These are phyloP conservation scores for Prunella fulvescens DNA, from an alignment of 2,113 vertebrate genomes.

Conservation along the genomic window DNA sequence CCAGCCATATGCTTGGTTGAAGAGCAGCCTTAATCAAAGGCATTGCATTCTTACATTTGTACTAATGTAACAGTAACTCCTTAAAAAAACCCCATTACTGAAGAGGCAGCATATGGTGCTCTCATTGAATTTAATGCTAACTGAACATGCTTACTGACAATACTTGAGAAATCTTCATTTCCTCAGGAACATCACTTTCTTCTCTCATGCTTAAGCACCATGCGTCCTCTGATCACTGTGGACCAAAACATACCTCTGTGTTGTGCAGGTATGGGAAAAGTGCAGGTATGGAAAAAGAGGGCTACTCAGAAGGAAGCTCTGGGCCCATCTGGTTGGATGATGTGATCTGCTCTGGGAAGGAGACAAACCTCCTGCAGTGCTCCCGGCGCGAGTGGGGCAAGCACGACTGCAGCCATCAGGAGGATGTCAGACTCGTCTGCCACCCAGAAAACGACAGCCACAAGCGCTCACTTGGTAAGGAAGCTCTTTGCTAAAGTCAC, in stretches of 20 bases:
- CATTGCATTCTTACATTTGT: not conserved
- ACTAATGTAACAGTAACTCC: not conserved
- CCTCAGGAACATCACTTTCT: not conserved
- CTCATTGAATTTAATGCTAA: not conserved
- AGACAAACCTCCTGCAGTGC: conserved; percentile 82
- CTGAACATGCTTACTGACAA: not conserved
- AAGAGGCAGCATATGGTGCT: not conserved
- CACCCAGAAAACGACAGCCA: conserved; percentile 69
- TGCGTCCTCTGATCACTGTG: not conserved
- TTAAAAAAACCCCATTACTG: not conserved
- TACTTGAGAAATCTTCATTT: not conserved
- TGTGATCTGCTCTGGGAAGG: conserved; percentile 88
- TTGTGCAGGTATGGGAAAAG: conserved; percentile 76
- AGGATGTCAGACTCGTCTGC: conserved; percentile 86
- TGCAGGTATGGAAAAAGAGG: conserved; percentile 7
- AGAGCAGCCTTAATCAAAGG: not conserved
- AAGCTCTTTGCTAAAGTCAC: not conserved
- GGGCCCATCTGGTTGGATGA: conserved; percentile 89
- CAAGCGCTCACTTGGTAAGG: conserved; percentile 76
- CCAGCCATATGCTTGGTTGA: not conserved
- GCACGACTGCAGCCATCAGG: conserved; percentile 87
- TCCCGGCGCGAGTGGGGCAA: conserved; percentile 80
- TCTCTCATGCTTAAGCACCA: not conserved
- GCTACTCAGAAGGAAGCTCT: conserved; percentile 64
- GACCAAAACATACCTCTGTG: not conserved